Percentiles rank a stretch among this genome's conserved stretches.
These are phyloP conservation scores for Fukomys damarensis DNA, from an alignment of 2,113 vertebrate genomes.

Conservation along the genomic window DNA sequence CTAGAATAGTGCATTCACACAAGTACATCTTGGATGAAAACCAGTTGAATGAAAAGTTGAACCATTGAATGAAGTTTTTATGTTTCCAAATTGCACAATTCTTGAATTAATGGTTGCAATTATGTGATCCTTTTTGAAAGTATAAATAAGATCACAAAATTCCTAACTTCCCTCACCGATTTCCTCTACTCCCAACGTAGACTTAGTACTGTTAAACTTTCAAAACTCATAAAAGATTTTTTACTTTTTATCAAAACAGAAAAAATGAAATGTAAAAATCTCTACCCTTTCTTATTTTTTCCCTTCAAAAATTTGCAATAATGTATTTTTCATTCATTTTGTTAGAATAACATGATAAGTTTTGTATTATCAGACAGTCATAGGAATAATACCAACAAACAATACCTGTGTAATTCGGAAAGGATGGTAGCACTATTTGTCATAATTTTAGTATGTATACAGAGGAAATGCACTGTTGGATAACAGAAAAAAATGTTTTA, in stretches of 20 bases:
- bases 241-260: background rate
- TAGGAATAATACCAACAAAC: background rate
- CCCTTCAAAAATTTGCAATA: background rate
- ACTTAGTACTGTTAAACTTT: background rate
- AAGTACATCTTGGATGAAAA: background rate
- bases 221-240: background rate
- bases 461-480: background rate
- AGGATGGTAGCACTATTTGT: background rate
- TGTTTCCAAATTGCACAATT: background rate
- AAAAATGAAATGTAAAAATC: background rate
- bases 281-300: background rate
- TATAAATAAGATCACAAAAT: background rate
- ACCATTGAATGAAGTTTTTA: background rate
- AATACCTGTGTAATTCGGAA: slow-evolving; percentile 17
- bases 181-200: background rate
- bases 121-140: background rate
- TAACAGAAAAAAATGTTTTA: background rate
- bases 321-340: background rate
- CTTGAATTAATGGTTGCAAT: background rate
- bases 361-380: background rate
- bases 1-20: background rate
- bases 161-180: background rate
- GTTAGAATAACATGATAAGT: background rate
- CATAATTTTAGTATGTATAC: background rate
- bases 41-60: background rate